Conservation (phyloP, 2,888 invertebrate species). For the Allophyes oxyacanthae region DNA sequence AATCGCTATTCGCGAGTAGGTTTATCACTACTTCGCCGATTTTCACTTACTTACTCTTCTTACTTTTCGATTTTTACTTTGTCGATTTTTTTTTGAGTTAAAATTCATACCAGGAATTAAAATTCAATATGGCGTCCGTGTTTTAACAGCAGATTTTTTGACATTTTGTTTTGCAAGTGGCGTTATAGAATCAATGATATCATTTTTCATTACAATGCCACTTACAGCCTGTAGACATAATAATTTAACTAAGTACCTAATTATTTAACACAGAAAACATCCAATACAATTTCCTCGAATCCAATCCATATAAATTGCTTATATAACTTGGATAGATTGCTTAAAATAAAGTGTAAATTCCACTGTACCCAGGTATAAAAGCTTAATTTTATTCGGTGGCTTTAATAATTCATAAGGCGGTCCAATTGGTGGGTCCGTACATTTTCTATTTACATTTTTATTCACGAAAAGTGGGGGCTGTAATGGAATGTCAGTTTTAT, state of each 20-base stretch:
- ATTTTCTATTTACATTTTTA: slow-evolving; percentile 73
- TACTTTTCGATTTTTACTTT: no score
- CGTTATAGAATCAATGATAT: no score
- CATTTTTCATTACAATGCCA: no score
- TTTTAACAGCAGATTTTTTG: no score
- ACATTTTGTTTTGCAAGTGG: no score
- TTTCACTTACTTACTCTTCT: no score
- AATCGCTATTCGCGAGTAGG: no score
- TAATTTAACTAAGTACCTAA: background rate
- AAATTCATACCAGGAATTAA: no score
- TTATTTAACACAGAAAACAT: background rate
- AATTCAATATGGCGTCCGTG: no score
- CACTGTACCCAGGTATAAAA: slow-evolving; percentile 52
- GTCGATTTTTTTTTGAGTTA: no score
- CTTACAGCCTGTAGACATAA: no score
- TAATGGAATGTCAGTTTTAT: slow-evolving; percentile 63
- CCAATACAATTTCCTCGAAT: slow-evolving; percentile 6
- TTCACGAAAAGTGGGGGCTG: slow-evolving; percentile 60
- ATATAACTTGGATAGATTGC: slow-evolving; percentile 36
- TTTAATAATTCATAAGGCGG: slow-evolving; percentile 73
- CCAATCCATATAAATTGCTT: slow-evolving; percentile 45
- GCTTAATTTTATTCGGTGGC: slow-evolving; percentile 66
- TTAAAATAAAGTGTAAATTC: slow-evolving; percentile 56
- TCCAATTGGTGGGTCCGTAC: slow-evolving; percentile 63
- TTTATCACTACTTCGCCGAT: no score